These are phyloP conservation scores for Pseudocheirus occidentalis DNA, from an alignment of 2,797 vertebrate genomes.

Conservation along the genomic window DNA sequence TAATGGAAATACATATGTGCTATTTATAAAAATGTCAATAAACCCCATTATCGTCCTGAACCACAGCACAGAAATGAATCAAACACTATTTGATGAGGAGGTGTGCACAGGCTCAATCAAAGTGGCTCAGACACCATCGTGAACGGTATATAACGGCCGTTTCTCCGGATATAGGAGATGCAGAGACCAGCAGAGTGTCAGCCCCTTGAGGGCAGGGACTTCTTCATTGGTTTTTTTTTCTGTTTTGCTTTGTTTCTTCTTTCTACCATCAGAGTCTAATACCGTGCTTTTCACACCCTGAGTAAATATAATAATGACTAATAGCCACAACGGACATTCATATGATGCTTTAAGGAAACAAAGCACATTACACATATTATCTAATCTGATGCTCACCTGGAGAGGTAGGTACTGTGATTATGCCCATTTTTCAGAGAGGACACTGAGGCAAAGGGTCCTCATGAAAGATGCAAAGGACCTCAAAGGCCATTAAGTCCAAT, in stretches of 20 bases:
- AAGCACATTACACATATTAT: background rate
- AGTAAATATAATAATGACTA: background rate
- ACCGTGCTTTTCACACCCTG: background rate
- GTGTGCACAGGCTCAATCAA: slow-evolving; percentile 73
- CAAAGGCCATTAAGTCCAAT: background rate
- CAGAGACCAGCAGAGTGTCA: background rate
- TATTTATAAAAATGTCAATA: slow-evolving; percentile 78
- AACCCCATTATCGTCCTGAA: slow-evolving; percentile 59
- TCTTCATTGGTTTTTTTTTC: background rate
- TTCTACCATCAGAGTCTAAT: background rate
- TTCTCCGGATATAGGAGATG: slow-evolving; percentile 13
- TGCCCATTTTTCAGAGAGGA: background rate
- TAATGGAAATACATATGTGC: slow-evolving; percentile 77
- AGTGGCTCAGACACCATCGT: slow-evolving; percentile 68
- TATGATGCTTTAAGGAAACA: background rate
- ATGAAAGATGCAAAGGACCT: background rate
- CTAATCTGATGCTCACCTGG: background rate
- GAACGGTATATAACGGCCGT: slow-evolving; percentile 62
- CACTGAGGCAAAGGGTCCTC: background rate
- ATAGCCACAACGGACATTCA: background rate
- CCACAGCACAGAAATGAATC: slow-evolving; percentile 70
- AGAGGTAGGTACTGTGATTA: background rate
- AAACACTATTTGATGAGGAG: slow-evolving; percentile 74
- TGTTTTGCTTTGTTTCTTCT: background rate
- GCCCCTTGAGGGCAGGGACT: background rate